Base-by-base conservation (phyloP, 2,888 invertebrate species). In the Coecobrya sp. region DNA sequence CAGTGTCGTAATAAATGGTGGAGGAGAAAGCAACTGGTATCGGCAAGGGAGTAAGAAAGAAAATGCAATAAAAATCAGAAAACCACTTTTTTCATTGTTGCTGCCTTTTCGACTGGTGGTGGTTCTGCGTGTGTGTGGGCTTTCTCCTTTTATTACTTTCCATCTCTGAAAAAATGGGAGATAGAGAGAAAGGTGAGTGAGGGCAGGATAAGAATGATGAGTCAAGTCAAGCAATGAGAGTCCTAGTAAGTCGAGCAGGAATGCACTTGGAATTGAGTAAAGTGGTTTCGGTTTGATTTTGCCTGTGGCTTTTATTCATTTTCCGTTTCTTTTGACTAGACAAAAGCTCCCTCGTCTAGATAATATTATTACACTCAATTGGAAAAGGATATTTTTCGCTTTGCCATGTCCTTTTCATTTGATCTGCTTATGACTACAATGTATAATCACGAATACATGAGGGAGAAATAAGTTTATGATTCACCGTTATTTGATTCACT, bases 61-160 rank as follows among this genome's bases (percentile, higher is more conserved):
- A 19, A 68, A 73, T 42, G 73, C n/a, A 42, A 76, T 76, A 76
- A 45, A 76, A 76, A 73, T 73, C 73, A 16, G n/a, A 42, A 73
- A 76, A 19, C 25, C 76, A 45, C 42, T n/a, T 73, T 73, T 11
- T 76, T 10, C 49, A 76, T 76, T 45, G 45, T 76, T 49, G 22
- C 19, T 55, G n/a, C 0, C 30, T 68, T 68, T 30, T 68, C 16
- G 36, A 36, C 36, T 36, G 2, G n/a, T 59, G 59, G 1, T 65
- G 19, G 25, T 76, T 76, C 45, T 45, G 76, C 30, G 30, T 68
- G 30, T 27, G 4, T 68, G 3, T 7, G 2, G 1, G 30, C 30
- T 76, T 45, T 73, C 73, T 22, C 7, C 1, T 36, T 30, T 68
- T 13, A 19, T 73, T 73, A 73, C 42, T 42, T 73, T 73, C 45